Base-by-base conservation (phyloP, 2,888 invertebrate genomes). In the Stenchaetothrips biformis region DNA sequence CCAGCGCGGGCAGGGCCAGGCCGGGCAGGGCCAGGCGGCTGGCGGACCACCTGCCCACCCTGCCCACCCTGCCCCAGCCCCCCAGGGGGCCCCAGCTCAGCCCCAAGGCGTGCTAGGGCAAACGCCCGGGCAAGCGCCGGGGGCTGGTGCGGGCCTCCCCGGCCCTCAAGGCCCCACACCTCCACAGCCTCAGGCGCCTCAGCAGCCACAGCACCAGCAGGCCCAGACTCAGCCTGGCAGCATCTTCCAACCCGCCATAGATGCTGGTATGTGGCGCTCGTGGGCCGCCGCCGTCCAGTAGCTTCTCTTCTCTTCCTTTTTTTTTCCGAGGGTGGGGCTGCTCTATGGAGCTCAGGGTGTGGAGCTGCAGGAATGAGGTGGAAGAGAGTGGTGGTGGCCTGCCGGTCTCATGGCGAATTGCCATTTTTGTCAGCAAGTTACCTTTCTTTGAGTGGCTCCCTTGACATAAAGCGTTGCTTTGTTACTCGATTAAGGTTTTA, bases 1-100 rank as follows among this genome's bases (percentile, higher is more conserved):
- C 78, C 47, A 37, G n/a, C 21, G 47, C 80, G 37, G 37, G 37
- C 37, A 37, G 37, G 37, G 37, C n/a, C 18, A 25, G 7, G 25
- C 25, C 7, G 7, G 53, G 4, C 53, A 21, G 49, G 18, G 53
- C 53, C 53, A 21, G 49, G 18, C 79, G n/a, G 9, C 18, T 11
- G 21, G 7, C 53, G 59, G n/a, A 37, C 79, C 2, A n/a, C 78
- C 80, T 13, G 79, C 81, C 25, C 67, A 80, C 37, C 53, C 81
- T 47, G 67, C 81, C 18, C 81, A 81, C 7, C 79, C 81, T 81
- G 25, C 78, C 79, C 80, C 80, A 74, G 67, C 37, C 37, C 37
- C 37, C 37, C 80, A 49, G 48, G 80, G 21, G 74, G 78, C 78
- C 67, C 79, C 80, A n/a, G 79, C 62, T 59, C 77, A 78, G n/a